Conservation (phyloP, 2,797 vertebrate genomes). For the Sparidentex hasta region DNA sequence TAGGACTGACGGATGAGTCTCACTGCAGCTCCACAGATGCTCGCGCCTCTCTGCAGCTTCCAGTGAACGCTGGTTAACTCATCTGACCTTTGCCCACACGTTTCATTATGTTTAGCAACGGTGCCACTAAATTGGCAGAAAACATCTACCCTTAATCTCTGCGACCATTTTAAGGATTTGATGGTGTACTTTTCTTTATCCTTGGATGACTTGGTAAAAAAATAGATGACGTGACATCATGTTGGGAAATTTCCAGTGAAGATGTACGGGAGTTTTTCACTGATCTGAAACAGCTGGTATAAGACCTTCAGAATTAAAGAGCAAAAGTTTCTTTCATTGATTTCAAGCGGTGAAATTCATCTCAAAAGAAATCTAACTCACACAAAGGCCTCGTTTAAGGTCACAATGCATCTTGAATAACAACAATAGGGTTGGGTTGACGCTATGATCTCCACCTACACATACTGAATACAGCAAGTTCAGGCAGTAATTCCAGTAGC, state of each 20-base stretch:
- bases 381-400: not conserved
- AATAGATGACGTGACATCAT: constrained; percentile 35
- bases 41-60: constrained; percentile 26
- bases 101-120: constrained; percentile 27
- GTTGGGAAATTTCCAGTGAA: constrained; percentile 17
- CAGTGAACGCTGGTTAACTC: constrained; percentile 37
- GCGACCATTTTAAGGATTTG: constrained; percentile 46
- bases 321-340: not conserved
- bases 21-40: constrained; percentile 7
- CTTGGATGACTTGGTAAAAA: constrained; percentile 18
- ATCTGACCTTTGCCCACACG: constrained; percentile 33
- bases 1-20: constrained; percentile 33
- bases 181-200: constrained; percentile 32
- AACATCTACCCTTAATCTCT: constrained; percentile 16
- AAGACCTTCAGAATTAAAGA: not conserved
- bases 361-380: not conserved
- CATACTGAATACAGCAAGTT: not conserved
- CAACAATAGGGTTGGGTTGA: not conserved
- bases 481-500: not conserved
- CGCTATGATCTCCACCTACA: not conserved
- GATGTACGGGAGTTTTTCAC: constrained; percentile 8
- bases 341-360: not conserved
- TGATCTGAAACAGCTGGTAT: not conserved
- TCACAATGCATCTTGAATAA: not conserved
- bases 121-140: constrained; percentile 24